phyloP scores from a whole-genome alignment of 2,888 invertebrate species.

The Ochlodes sylvanus region DNA sequence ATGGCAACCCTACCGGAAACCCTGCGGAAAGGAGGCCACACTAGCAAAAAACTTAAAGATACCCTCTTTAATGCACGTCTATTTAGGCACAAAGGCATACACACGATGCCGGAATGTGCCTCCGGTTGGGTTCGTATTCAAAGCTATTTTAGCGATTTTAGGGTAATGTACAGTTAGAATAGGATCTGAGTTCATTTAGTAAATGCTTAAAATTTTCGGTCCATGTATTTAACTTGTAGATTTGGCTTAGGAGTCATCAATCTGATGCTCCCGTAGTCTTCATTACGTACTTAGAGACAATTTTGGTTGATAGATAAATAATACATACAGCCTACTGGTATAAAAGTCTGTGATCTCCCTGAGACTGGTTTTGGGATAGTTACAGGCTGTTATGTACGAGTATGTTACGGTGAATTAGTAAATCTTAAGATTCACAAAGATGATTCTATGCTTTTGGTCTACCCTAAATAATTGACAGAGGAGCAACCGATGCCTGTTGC shows the following conservation, averaged over 20 bases:
- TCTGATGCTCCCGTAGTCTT: too few relatives aligned
- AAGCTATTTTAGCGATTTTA: conserved; percentile 12
- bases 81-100: conserved; percentile 75
- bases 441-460: too few relatives aligned
- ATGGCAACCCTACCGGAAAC: conserved; percentile 40
- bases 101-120: conserved; percentile 69
- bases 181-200: not conserved
- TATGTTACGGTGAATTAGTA: too few relatives aligned
- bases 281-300: too few relatives aligned
- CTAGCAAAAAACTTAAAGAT: conserved; percentile 65
- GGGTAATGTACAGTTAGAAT: conserved; percentile 1
- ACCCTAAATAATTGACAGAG: too few relatives aligned
- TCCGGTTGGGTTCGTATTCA: conserved; percentile 34
- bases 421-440: too few relatives aligned
- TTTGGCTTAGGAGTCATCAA: not conserved
- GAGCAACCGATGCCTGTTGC: too few relatives aligned
- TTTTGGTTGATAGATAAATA: too few relatives aligned
- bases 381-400: too few relatives aligned
- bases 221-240: conserved; percentile 11
- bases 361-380: too few relatives aligned
- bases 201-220: conserved; percentile 7
- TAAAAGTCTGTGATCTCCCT: too few relatives aligned
- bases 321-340: too few relatives aligned
- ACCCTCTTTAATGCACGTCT: conserved; percentile 79
- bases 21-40: conserved; percentile 45